phyloP scores from a whole-genome alignment of 2,888 invertebrate species.

The Nipponacmea schrenckii region DNA sequence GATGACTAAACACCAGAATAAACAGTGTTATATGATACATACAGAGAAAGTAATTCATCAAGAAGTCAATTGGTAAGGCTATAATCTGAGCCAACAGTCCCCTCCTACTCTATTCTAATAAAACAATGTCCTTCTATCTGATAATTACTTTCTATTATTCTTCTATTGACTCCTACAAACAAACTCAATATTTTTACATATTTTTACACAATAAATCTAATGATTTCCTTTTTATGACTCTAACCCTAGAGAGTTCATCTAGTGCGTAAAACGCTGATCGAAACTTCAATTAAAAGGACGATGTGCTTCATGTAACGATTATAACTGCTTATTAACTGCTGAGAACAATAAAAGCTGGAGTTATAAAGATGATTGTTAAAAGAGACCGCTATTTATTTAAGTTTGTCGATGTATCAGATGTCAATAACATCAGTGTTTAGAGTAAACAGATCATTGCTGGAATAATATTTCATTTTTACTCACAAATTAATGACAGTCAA shows the following conservation, averaged over 20 bases:
- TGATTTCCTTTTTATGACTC: too few relatives aligned
- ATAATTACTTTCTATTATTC: too few relatives aligned
- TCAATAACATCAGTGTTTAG: neutral
- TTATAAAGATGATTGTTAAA: neutral
- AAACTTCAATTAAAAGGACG: neutral
- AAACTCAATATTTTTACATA: too few relatives aligned
- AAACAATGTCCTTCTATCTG: too few relatives aligned
- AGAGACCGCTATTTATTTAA: neutral
- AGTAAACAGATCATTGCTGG: neutral
- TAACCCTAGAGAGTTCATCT: neutral
- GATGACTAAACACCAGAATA: too few relatives aligned
- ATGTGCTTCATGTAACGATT: neutral
- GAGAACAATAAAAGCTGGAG: neutral
- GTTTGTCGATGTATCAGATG: neutral
- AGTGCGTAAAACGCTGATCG: neutral
- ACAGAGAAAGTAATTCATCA: too few relatives aligned
- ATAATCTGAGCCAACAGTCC: too few relatives aligned
- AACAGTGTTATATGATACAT: too few relatives aligned
- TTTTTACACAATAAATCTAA: too few relatives aligned
- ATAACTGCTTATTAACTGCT: constrained; percentile 3
- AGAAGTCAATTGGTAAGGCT: too few relatives aligned
- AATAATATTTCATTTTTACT: constrained; percentile 1
- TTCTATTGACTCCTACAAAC: too few relatives aligned
- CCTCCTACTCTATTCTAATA: too few relatives aligned
- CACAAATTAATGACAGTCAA: neutral